A percentile compares a stretch with the other conserved stretches of the same genome.
These are phyloP conservation scores for Heterodera filipjevi DNA, from an alignment of 2,888 invertebrate species.

Conservation along the genomic window DNA sequence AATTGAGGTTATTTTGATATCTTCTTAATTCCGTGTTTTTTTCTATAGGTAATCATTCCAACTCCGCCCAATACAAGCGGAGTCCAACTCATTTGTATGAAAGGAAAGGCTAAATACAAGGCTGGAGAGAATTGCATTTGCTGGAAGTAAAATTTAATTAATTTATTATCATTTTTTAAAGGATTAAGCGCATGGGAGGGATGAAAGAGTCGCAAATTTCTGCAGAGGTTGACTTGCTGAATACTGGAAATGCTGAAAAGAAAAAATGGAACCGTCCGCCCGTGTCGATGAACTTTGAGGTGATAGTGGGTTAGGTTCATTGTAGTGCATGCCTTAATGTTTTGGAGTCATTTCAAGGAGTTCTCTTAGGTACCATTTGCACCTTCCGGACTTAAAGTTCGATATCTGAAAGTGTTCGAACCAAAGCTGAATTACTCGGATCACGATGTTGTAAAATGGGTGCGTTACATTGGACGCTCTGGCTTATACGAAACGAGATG, in stretches of 20 bases:
- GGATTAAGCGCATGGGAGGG: conserved; percentile 72
- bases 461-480: conserved; percentile 97
- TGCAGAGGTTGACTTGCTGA: conserved; percentile 95
- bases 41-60: conserved; percentile 77
- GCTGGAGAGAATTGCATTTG: conserved; percentile 98
- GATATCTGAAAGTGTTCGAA: conserved; percentile 98
- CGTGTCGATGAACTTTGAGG: conserved; percentile 99
- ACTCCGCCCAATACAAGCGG: conserved; percentile 98
- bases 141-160: conserved; percentile 78
- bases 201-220: conserved; percentile 99
- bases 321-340: too few relatives aligned
- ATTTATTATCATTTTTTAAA: conserved; percentile 48
- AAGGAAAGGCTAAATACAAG: conserved; percentile 97
- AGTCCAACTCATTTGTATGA: conserved; percentile 96
- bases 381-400: conserved; percentile 98
- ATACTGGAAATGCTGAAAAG: conserved; percentile 81
- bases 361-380: conserved; percentile 86
- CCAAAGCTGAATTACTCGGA: conserved; percentile 99
- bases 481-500: conserved; percentile 99
- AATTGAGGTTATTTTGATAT: conserved; percentile 94
- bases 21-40: neutral
- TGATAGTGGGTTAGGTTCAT: too few relatives aligned
- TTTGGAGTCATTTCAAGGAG: conserved; percentile 11
- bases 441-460: conserved; percentile 99
- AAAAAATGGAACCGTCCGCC: conserved; percentile 99